These are phyloP conservation scores for Papilio polytes DNA, from an alignment of 1,140 invertebrate genomes.

Conservation along the genomic window DNA sequence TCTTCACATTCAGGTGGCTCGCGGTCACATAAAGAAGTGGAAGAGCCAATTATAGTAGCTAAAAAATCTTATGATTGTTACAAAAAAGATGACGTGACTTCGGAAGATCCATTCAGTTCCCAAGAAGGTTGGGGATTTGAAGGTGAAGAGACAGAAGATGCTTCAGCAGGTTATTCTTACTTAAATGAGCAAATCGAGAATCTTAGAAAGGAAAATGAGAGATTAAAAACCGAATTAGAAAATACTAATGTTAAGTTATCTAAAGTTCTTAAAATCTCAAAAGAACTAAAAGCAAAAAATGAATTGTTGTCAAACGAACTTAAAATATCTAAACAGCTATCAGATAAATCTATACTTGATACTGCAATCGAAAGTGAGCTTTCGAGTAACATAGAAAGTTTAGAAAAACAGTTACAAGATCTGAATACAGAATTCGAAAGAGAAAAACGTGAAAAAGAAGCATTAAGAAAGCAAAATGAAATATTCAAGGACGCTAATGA, in stretches of 20 bases:
- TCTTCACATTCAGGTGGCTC: constrained; percentile 15
- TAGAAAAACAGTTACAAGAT: constrained; percentile 88
- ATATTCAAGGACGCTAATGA: constrained; percentile 91
- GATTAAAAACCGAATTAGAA: constrained; percentile 84
- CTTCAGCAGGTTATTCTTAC: constrained; percentile 63
- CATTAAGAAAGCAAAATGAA: constrained; percentile 88
- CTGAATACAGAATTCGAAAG: constrained; percentile 84
- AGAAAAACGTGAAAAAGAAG: constrained; percentile 87
- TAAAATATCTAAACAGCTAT: constrained; percentile 82
- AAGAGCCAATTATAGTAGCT: constrained; percentile 73
- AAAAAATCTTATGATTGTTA: constrained; percentile 84
- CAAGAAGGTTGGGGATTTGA: constrained; percentile 79
- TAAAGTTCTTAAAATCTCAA: constrained; percentile 90
- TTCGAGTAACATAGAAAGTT: constrained; percentile 85
- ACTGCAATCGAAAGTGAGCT: constrained; percentile 91
- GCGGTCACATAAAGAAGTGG: constrained; percentile 41
- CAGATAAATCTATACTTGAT: constrained; percentile 87
- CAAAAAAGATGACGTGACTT: constrained; percentile 50
- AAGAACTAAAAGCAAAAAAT: constrained; percentile 88
- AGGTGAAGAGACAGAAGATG: constrained; percentile 57
- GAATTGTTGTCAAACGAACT: constrained; percentile 85
- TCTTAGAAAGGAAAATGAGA: constrained; percentile 68
- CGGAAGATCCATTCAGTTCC: constrained; percentile 73
- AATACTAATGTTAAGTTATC: constrained; percentile 86
- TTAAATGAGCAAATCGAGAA: constrained; percentile 65